These are phyloP conservation scores for Drosophila seclusa DNA, from an alignment of 2,888 invertebrate genomes.

Conservation along the genomic window DNA sequence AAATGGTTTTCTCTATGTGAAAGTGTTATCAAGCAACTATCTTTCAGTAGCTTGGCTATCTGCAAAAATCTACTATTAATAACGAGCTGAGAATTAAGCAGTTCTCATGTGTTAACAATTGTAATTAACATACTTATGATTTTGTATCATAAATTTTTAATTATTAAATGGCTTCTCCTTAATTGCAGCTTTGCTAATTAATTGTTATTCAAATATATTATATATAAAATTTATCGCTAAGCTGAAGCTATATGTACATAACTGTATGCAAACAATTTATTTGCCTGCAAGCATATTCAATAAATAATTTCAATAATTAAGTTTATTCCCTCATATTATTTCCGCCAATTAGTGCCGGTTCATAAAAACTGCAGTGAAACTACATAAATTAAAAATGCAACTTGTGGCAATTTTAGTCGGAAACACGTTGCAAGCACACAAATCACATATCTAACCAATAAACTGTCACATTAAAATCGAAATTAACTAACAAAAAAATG, in stretches of 20 bases:
- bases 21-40: slow-evolving; percentile 30
- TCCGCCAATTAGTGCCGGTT: slow-evolving; percentile 29
- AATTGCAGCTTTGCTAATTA: background rate
- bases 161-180: background rate
- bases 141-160: background rate
- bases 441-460: slow-evolving; percentile 58
- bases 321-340: background rate
- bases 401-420: slow-evolving; percentile 43
- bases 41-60: background rate
- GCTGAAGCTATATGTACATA: background rate
- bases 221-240: background rate
- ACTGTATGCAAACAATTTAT: background rate
- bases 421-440: slow-evolving; percentile 65
- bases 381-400: slow-evolving; percentile 52
- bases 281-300: background rate
- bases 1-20: slow-evolving; percentile 26
- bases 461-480: slow-evolving; percentile 65
- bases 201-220: background rate
- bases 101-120: slow-evolving; percentile 38
- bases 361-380: slow-evolving; percentile 14
- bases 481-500: slow-evolving; percentile 46
- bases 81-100: slow-evolving; percentile 27
- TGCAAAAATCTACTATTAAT: slow-evolving; percentile 19
- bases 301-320: slow-evolving; percentile 6
- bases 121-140: slow-evolving; percentile 24